Evolutionary conservation across 2,797 vertebrate genomes (phyloP), one percentile per base, ranked within the genome.

Genomic region (Pipistrellus kuhlii): DNA sequence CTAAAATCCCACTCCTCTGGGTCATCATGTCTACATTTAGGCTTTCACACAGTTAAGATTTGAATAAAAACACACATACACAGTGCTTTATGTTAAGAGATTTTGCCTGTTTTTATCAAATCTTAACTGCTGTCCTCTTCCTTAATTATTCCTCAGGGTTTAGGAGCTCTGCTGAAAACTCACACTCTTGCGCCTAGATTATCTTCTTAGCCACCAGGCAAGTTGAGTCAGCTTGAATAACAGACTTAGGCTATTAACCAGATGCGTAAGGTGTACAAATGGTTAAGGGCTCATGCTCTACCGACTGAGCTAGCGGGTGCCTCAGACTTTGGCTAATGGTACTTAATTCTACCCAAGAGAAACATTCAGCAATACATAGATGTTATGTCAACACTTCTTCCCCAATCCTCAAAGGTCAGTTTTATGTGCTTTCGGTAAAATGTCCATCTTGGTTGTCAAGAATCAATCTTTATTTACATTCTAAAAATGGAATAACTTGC

Each of bases 401-500:
- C 44, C 41, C 25, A 90, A 81, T 81, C n/a, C 38, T 78, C 73
- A 23, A 73, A 86, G 30, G 69, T 90, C 13, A 32, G 57, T 81
- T 83, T 71, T 76, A 69, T 6, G 17, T 71, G 51, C 41, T 77
- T 69, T 59, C 35, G 30, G 44, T 21, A 87, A 44, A 48, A 66
- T 23, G 53, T 51, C 41, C 38, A 51, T 1, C 57, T 30, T 82
- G 35, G 21, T 68, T 72, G 35, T 44, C 71, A 95, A 90, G n/a
- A 91, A 84, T 80, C 13, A 57, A 68, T 38, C 71, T 76, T 38
- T 88, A 72, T 41, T 90, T 85, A 88, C 75, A 80, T 51, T 53
- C 53, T 94, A 38, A 85, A 92, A 88, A 27, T 9, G 8, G 27
- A 92, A 18, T 81, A 72, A 35, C 57, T 35, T 53, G 41, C 15